Evolutionary conservation across 2,888 invertebrate genomes (phyloP), one percentile per base, ranked within the genome.

Genomic region (Dasypolia templi): DNA sequence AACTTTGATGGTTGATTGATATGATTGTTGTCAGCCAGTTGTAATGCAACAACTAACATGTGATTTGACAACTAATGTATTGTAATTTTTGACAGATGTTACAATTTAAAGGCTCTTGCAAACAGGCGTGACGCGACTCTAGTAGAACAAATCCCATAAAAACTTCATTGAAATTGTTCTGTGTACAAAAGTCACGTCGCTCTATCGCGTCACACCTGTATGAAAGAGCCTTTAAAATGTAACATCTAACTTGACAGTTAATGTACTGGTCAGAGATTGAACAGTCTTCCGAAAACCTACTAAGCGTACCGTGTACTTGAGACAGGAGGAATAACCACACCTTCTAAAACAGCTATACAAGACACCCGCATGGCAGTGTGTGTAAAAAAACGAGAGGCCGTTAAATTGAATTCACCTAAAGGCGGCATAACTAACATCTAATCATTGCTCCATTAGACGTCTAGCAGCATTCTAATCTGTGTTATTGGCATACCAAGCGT

Each of bases 401-500:
- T 72, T 82, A 62, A 53, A 80, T 82, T 82, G 51, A 78, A 82
- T 82, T 49, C 72, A 82, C 72, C 61, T 67, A 64, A 26, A 65
- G 51, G 53, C 78, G 42, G 46, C 67, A 69, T 72, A 78, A 72
- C 81, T 66, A 82, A 69, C 82, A 69, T 69, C 80, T 79, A 83
- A 82, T 75, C 71, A 69, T 71, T 55, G 75, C 51, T 66, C 80
- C 56, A 83, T 83, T 83, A 82, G 66, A 72, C 49, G 56, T 72
- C 62, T 51, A 75, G 61, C 44, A 44, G 75, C 69, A 75, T 76
- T 76, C 75, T 83, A 83, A 82, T 82, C 82, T 71, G 70, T 77
- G 67, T 77, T 84, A 83, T 83, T 83, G 84, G 77, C 83, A 84
- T 83, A 71, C 84, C 83, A 62, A 68, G 72, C 82, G 61, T 68